These are phyloP conservation scores for Anthopleura sola DNA, from an alignment of 64 coral and sea anemone species.

Conservation along the genomic window DNA sequence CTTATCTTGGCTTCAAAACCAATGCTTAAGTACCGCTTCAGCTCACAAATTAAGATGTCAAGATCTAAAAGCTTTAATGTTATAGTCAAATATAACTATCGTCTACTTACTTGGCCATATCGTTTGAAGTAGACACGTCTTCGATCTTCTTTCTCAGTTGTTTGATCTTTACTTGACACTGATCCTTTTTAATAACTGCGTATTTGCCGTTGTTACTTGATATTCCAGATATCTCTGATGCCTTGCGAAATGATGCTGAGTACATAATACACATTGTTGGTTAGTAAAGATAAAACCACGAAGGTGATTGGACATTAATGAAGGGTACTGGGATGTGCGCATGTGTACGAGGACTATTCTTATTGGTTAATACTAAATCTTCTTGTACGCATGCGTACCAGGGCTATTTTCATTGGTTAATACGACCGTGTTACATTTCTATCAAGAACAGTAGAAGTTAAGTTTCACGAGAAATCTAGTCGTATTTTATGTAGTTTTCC, in stretches of 20 bases:
- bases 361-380: background rate
- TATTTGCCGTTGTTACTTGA: slow-evolving; percentile 19
- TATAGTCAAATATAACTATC: no score
- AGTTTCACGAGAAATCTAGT: no score
- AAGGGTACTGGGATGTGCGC: background rate
- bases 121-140: background rate
- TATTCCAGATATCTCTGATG: background rate
- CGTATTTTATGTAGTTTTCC: no score
- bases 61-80: no score
- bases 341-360: background rate
- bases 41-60: no score
- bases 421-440: no score
- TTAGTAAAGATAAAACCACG: no score
- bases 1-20: no score
- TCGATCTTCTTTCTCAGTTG: background rate
- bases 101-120: background rate
- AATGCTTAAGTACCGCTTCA: no score
- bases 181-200: background rate
- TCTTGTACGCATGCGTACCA: background rate
- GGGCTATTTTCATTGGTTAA: background rate
- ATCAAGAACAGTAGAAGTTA: no score
- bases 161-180: background rate
- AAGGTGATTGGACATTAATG: background rate
- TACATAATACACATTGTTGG: background rate
- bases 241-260: background rate